Evolutionary conservation across 2,113 vertebrate species (phyloP).

Genomic region (Callopanchax toddi): DNA sequence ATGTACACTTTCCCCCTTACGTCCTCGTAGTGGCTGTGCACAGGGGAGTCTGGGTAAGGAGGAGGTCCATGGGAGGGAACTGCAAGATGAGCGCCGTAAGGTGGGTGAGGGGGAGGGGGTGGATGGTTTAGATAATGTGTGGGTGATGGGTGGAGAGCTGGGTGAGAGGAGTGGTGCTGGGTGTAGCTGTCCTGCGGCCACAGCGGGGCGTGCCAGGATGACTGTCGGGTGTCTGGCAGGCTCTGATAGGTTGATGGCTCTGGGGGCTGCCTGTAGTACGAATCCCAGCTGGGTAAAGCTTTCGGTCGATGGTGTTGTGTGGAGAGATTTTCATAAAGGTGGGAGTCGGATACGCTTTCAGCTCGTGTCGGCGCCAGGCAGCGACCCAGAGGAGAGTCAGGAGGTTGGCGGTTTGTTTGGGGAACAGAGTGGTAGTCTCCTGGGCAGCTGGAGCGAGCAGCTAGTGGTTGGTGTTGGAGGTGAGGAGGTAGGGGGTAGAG

Average conservation of each 20-base stretch:
- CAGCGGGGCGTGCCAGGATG: constrained; percentile 82
- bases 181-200: constrained; percentile 61
- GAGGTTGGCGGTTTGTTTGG: constrained; percentile 73
- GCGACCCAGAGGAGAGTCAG: constrained; percentile 83
- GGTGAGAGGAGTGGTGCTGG: constrained; percentile 77
- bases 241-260: constrained; percentile 90
- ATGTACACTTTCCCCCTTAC: constrained; percentile 89
- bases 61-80: constrained; percentile 38
- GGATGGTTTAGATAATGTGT: constrained; percentile 61
- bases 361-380: constrained; percentile 85
- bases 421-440: constrained; percentile 84
- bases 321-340: constrained; percentile 86
- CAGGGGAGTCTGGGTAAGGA: constrained; percentile 78
- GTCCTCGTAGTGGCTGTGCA: constrained; percentile 78
- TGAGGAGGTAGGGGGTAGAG: constrained; percentile 86
- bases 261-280: constrained; percentile 83
- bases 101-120: constrained; percentile 73
- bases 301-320: constrained; percentile 85
- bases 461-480: constrained; percentile 83
- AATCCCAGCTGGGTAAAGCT: constrained; percentile 83
- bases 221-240: constrained; percentile 86
- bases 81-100: constrained; percentile 30
- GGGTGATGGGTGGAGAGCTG: constrained; percentile 69
- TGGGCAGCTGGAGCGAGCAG: constrained; percentile 88
- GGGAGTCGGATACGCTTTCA: constrained; percentile 91